These are phyloP conservation scores for Cnemophilus loriae DNA, from an alignment of 2,113 vertebrate genomes.

Conservation along the genomic window DNA sequence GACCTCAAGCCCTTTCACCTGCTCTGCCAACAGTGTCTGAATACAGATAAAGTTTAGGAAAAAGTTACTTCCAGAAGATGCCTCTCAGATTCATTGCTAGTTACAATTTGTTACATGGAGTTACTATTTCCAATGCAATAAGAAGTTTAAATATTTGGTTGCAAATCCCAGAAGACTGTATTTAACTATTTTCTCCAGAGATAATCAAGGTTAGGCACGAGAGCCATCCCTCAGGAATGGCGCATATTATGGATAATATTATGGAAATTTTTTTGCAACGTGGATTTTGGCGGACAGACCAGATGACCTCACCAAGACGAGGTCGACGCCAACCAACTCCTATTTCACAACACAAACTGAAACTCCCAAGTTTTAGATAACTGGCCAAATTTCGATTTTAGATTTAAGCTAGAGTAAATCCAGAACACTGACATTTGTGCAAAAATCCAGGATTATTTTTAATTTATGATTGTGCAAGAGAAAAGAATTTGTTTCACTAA, in stretches of 20 bases:
- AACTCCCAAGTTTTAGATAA: background rate
- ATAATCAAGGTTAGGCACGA: background rate
- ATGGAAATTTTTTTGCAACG: background rate
- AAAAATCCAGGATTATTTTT: background rate
- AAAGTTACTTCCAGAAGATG: background rate
- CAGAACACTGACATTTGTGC: background rate
- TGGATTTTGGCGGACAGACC: background rate
- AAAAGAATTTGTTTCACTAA: background rate
- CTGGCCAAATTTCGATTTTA: background rate
- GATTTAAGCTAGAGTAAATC: background rate
- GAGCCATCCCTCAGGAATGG: background rate
- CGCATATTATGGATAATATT: background rate
- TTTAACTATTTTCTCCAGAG: background rate
- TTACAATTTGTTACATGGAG: background rate
- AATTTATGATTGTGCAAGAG: background rate
- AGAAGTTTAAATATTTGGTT: background rate
- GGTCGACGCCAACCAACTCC: background rate
- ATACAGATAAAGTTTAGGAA: slow-evolving; percentile 15
- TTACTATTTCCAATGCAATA: background rate
- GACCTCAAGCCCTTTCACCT: background rate
- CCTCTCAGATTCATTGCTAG: background rate
- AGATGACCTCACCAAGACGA: background rate
- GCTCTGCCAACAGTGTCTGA: background rate
- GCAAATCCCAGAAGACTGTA: background rate
- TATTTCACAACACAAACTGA: background rate